Evolutionary conservation across 2,797 vertebrate genomes (phyloP), one percentile per base, ranked within the genome.

Genomic region (Capromys pilorides): DNA sequence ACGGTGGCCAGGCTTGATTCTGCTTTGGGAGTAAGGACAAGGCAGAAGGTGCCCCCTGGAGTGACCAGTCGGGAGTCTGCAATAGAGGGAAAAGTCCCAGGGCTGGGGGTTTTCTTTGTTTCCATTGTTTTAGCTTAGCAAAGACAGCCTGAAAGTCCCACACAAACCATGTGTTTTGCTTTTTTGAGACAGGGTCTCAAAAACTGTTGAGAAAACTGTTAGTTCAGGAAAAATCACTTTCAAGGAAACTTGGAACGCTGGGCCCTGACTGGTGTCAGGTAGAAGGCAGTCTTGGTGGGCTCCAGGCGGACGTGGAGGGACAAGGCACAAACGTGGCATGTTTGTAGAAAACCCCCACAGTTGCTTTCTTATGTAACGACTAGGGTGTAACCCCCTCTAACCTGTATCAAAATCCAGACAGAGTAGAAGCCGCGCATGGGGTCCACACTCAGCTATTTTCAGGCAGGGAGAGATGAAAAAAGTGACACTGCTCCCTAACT

Each of bases 291-390:
- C 59, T 2, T 0, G 73, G 19, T 16, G 0, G 36, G 36, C 13
- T 6, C 26, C 14, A 16, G 39, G 31, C 22, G 3, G 22, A 33
- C 1, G 4, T 41, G 39, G n/a, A 10, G 33, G n/a, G 7, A 14
- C 4, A 3, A 1, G 13, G 12, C 24, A 2, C 33, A 36, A 28
- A 21, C 36, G 0, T 59, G 6, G 16, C 1, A 3, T 57, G 24
- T 66, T 28, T 24, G 18, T 12, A 11, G 10, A 71, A 33, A n/a
- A 67, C 16, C 49, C 77, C 51, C 28, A 0, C 3, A 2, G 39
- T 57, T 82, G 1, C 8, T 36, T 66, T 64, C 45, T 57, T 49
- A 3, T 1, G 0, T 14, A 2, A 16, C 22, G 18, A 11, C 22
- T 6, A 5, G 10, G 54, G 9, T 11, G 26, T 2, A 31, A n/a